Conservation (phyloP, 2,113 vertebrate genomes). For the Arvicanthis niloticus region DNA sequence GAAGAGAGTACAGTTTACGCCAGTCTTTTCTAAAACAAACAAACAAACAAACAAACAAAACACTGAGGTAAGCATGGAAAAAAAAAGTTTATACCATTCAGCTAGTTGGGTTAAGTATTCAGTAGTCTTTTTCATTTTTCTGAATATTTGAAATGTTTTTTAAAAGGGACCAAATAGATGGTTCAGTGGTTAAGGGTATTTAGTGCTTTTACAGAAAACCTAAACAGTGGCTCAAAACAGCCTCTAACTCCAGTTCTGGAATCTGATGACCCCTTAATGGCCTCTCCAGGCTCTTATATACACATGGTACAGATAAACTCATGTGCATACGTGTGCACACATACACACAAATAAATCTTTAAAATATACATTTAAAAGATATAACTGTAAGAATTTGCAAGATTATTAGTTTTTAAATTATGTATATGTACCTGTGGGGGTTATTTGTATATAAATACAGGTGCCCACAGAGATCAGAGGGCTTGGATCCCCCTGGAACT, state of each 20-base stretch:
- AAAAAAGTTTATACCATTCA: neutral
- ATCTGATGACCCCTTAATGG: neutral
- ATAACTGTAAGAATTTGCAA: neutral
- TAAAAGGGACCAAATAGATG: neutral
- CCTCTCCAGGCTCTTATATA: neutral
- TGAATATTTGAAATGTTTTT: conserved; percentile 29
- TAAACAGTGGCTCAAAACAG: neutral
- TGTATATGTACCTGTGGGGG: neutral
- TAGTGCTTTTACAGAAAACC: neutral
- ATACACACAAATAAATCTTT: neutral
- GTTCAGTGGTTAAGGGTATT: neutral
- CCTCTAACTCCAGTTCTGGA: neutral
- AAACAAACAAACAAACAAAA: neutral
- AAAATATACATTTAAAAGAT: neutral
- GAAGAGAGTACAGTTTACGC: neutral
- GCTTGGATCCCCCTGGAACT: neutral
- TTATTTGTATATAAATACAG: neutral
- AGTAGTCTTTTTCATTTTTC: conserved; percentile 4
- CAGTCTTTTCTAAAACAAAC: neutral
- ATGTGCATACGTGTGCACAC: neutral
- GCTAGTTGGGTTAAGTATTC: neutral
- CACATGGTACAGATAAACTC: neutral
- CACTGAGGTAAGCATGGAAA: neutral
- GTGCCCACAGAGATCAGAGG: neutral
- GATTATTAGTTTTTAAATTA: neutral